Evolutionary conservation across 2,888 invertebrate genomes (phyloP), one percentile per base, ranked within the genome.

Genomic region (Mellilla xanthometata): DNA sequence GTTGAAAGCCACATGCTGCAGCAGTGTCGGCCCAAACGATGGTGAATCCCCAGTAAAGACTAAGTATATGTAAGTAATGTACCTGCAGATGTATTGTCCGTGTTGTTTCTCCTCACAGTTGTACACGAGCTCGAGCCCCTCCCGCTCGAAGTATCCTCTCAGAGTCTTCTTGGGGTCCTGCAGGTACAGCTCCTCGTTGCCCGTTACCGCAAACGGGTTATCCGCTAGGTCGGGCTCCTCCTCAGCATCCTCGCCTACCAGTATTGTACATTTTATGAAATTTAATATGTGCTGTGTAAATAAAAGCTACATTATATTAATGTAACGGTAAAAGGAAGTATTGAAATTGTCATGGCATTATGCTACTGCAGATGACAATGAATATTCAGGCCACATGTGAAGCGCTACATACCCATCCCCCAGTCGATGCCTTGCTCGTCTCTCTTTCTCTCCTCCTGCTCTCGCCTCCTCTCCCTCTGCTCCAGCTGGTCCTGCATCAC

Each of bases 101-200:
- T 93, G 91, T 0, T 96, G 95, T 59, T 95, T 93, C 66, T 99
- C 98, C 55, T 95, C 94, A 27, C 96, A 95, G 60, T 96, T 93
- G 70, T 98, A 99, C 30, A 94, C 94, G 23, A 97, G 87, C 49
- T 97, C 95, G 35, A 94, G 92, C 0, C 98, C 93, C 81, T 99
- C 99, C 41, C 99, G 91, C 75, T 99, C 99, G 78, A 97, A 99
- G 91, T 96, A 99, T 0, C 97, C 97, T 34, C 96, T 90, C 9
- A 99, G 80, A 0, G 98, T 96, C 76, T 98, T 98, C 81, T 99
- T 98, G 0, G 99, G 99, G 81, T 99, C 99, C 38, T 96, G 95
- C 24, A 97, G 83, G 76, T 97, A 98, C 10, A 98, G 78, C 53
- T 97, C 96, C 74, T 99, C 98, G 72, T 97, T 96, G 32, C 91